Evolutionary conservation across 2,797 vertebrate species (phyloP), one percentile per base, ranked within the genome.

Genomic region (Sebastes vulpes): DNA sequence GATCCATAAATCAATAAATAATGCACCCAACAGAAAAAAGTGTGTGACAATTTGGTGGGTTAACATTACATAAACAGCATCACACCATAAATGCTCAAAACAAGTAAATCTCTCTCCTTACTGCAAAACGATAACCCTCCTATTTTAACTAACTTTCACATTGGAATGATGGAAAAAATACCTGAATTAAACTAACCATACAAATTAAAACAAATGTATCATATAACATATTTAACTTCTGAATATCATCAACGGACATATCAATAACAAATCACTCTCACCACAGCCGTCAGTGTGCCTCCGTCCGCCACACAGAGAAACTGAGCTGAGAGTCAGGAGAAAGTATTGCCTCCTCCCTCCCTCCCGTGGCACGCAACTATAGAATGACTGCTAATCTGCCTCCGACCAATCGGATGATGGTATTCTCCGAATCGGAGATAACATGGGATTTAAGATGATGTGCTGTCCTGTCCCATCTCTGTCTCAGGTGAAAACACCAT

Each of bases 381-480:
- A 92, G 82, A 87, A 87, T 75, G 69, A 84, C 85, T 75, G 81
- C 75, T 92, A 92, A 92, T 94, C 90, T 86, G 69, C 10, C 42
- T 38, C 66, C 16, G 77, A 88, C 94, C 93, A 94, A 94, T 94
- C 93, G 83, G 50, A 70, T 3, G 58, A 63, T 4, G 14, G 50
- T 1, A 42, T 75, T 78, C 70, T 58, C 48, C 65, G 38, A 76
- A 75, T 77, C 18, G 21, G 35, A 74, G 50, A 76, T 65, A 77
- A 77, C 42, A 46, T 54, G 63, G 75, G 82, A 89, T 89, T 84
- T 69, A 9, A 84, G 35, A 70, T 16, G 29, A 76, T 73, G 74
- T 11, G 18, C 58, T n/a, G 63, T 64, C 71, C 46, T 68, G 69
- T 38, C 18, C 21, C 20, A 23, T 56, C 48, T 32, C 70, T 16